Percentiles rank a stretch among this genome's conserved stretches.
Conservation (phyloP, 2,888 invertebrate species). For the Sicus ferrugineus region DNA sequence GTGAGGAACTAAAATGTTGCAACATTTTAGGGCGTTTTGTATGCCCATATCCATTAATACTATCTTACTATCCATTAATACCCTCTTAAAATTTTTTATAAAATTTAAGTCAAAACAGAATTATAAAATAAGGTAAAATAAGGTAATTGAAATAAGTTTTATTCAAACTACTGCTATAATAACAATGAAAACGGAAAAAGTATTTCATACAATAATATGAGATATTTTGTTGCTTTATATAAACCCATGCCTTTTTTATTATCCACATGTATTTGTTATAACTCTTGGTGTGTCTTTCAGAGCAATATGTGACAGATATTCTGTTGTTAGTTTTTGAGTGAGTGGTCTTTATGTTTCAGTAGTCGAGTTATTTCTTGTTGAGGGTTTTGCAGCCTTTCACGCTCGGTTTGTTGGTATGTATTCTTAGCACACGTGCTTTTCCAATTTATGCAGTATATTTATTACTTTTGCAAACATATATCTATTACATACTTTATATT, state of each 20-base stretch:
- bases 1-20: constrained; percentile 42
- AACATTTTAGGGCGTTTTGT: constrained; percentile 41
- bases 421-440: neutral
- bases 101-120: neutral
- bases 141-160: constrained; percentile 14
- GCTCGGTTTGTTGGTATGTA: constrained; percentile 29
- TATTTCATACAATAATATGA: constrained; percentile 16
- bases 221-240: constrained; percentile 27
- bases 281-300: constrained; percentile 31
- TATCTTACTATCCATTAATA: neutral
- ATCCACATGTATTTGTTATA: constrained; percentile 13
- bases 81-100: neutral
- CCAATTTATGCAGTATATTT: neutral
- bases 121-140: constrained; percentile 12
- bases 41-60: neutral
- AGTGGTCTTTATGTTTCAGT: constrained; percentile 8
- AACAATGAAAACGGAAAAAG: constrained; percentile 23
- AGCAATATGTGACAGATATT: constrained; percentile 8
- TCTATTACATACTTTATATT: constrained; percentile 11
- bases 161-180: constrained; percentile 14
- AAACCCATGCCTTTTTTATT: neutral
- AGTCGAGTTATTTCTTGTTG: constrained; percentile 27
- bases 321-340: constrained; percentile 24
- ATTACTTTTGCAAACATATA: constrained; percentile 11
- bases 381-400: constrained; percentile 16